Conservation (phyloP, 2,797 vertebrate species). For the Urocyon cinereoargenteus region DNA sequence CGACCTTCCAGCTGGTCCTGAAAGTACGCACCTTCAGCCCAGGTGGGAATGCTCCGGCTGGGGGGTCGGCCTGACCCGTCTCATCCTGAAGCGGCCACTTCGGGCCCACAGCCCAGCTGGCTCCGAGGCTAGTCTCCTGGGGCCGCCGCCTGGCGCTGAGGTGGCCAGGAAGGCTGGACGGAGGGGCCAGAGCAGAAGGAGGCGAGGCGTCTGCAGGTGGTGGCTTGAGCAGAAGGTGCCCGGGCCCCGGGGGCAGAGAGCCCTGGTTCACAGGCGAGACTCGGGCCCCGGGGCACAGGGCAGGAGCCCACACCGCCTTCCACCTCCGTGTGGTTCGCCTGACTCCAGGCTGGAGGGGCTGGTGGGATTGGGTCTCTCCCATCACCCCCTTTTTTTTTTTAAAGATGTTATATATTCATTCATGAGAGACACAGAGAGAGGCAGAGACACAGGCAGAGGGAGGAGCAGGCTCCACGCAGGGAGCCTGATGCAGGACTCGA, state of each 20-base stretch:
- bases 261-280: fast-evolving
- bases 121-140: background rate
- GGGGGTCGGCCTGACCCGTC: background rate
- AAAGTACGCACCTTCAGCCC: background rate
- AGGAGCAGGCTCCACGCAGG: no score
- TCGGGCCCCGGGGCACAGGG: background rate
- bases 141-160: background rate
- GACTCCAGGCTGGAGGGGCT: background rate
- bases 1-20: fast-evolving
- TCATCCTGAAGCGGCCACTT: fast-evolving
- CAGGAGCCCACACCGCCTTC: background rate
- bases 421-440: no score
- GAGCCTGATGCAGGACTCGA: no score
- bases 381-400: no score
- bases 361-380: no score
- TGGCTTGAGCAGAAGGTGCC: background rate
- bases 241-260: background rate
- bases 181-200: background rate
- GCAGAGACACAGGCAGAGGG: no score
- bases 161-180: background rate
- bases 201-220: background rate
- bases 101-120: background rate
- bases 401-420: no score
- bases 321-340: fast-evolving
- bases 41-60: fast-evolving